Conservation (phyloP, 2,888 invertebrate genomes). For the Platycnemis pennipes region DNA sequence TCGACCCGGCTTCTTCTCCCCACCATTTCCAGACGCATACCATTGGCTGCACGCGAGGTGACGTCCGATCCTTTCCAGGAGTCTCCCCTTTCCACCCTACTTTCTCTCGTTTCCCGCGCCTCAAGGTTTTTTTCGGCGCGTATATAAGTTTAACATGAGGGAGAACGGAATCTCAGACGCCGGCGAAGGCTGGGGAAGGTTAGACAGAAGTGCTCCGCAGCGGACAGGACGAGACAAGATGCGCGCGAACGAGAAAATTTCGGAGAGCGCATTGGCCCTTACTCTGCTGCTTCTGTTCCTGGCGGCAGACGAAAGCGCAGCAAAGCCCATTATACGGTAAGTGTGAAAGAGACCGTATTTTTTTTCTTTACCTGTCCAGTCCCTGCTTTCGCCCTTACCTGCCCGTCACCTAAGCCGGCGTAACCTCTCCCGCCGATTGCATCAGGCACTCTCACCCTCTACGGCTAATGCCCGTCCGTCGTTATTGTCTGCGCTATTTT, state of each 20-base stretch:
- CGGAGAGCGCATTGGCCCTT: not conserved
- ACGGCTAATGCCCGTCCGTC: not conserved
- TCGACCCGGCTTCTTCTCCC: not conserved
- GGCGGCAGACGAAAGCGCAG: not conserved
- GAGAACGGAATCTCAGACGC: not conserved
- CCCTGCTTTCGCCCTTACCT: not conserved
- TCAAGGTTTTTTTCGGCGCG: slow-evolving; percentile 11
- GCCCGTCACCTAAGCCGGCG: not conserved
- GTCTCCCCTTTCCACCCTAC: not conserved
- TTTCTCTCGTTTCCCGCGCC: not conserved
- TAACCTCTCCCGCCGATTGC: not conserved
- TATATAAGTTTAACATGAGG: slow-evolving; percentile 8
- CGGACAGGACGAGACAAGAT: not conserved
- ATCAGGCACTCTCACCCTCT: not conserved
- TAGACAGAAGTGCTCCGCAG: not conserved
- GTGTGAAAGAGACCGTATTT: not conserved
- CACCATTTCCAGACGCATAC: not conserved
- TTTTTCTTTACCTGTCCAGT: not conserved
- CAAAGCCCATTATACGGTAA: not conserved
- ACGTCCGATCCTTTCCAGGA: slow-evolving; percentile 26
- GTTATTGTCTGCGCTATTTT: not conserved
- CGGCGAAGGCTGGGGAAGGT: not conserved
- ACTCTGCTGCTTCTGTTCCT: not conserved
- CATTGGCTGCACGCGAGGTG: not conserved
- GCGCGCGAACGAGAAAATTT: not conserved